Base-by-base conservation (phyloP, 2,797 vertebrate species). In the Antennarius maculatus region DNA sequence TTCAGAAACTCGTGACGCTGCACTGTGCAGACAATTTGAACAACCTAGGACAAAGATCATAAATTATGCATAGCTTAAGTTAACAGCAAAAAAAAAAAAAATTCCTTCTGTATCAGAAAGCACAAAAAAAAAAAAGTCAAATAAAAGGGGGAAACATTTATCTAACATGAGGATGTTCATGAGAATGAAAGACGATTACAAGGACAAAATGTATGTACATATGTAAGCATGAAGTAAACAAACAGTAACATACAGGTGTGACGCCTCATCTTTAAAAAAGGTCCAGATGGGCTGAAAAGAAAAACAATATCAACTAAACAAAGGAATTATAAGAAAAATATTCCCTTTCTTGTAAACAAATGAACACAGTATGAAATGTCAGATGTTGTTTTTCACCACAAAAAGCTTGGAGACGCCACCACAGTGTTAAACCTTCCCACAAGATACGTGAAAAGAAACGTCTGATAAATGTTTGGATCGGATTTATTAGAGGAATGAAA, bases 341-440 rank as follows among this genome's bases (percentile, higher is more conserved):
- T 92, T 92, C 91, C 92, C 90, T 91, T 92, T 93, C 83, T 87
- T 31, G 66, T 83, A 85, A 85, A 91, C 81, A 84, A 80, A 60
- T 76, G 60, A 67, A 81, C 67, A 64, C 37, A 61, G 59, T 71
- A 76, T 66, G 58, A 77, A 77, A 62, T 43, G 53, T 79, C 83
- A 79, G 73, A 87, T 76, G 12, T 66, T 3, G 54, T 55, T 59
- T 13, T 56, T 55, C 45, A 50, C 62, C n/a, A 53, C 58, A 69
- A 39, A 69, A 68, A 55, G 59, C 77, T 80, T 34, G 18, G 54
- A 57, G 76, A 65, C 41, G 68, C 72, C 43, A 12, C 45, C 64
- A 56, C 28, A 41, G 64, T 85, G 66, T 61, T 65, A 57, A 50
- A 23, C 42, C 13, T 52, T 65, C 70, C 78, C 31, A 48, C 17